Conservation (phyloP, 2,888 invertebrate genomes). For the Cryptocephalus primarius region DNA sequence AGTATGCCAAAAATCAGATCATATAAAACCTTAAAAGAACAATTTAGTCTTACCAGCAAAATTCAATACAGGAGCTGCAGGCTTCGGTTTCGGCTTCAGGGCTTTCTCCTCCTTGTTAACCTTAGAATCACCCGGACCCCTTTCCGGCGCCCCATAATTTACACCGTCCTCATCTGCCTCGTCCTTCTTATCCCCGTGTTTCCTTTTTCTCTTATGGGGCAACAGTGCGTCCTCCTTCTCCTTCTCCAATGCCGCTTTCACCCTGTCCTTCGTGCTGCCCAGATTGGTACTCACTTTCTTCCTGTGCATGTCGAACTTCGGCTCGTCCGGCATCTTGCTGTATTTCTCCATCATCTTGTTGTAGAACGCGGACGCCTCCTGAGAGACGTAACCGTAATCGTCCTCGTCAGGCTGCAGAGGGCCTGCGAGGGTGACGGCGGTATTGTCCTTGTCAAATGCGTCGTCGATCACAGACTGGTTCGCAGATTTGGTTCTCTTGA, state of each 20-base stretch:
- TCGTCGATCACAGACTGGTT: conserved; percentile 79
- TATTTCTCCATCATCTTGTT: conserved; percentile 80
- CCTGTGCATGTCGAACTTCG: conserved; percentile 53
- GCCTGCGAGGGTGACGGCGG: conserved; percentile 62
- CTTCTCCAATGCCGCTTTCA: conserved; percentile 59
- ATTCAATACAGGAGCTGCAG: conserved; percentile 63
- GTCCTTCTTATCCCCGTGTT: conserved; percentile 27
- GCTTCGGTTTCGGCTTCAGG: conserved; percentile 46
- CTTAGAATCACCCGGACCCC: conserved; percentile 26
- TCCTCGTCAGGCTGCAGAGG: conserved; percentile 79
- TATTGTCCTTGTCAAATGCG: conserved; percentile 65
- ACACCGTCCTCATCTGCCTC: conserved; percentile 21
- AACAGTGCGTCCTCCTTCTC: conserved; percentile 62
- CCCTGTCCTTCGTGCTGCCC: conserved; percentile 58
- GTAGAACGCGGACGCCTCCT: conserved; percentile 69
- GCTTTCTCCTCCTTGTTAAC: conserved; percentile 25
- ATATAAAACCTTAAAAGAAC: too few species aligned
- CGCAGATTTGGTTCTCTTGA: conserved; percentile 81
- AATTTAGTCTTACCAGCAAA: conserved; percentile 44
- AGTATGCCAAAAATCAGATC: too few species aligned
- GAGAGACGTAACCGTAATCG: conserved; percentile 75
- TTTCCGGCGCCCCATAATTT: conserved; percentile 23
- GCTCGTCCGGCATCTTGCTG: conserved; percentile 58
- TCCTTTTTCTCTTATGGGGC: conserved; percentile 53
- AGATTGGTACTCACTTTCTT: conserved; percentile 41